A percentile compares a stretch with the other conserved stretches of the same genome.
phyloP scores from a whole-genome alignment of 2,888 invertebrate genomes.

The Peribatodes rhomboidaria region DNA sequence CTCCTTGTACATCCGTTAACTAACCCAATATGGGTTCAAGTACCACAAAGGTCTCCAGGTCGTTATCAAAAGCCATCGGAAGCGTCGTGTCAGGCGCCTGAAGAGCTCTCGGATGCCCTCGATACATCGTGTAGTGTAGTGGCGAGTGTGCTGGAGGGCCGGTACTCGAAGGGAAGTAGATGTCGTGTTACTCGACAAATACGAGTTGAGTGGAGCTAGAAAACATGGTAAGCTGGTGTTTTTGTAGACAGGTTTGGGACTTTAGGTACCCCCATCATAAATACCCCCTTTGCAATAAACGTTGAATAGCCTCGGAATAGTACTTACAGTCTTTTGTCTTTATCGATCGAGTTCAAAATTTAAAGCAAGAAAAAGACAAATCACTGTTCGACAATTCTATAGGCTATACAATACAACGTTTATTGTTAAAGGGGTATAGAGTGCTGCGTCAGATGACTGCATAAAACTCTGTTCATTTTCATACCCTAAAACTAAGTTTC shows the following conservation, averaged over 20 bases:
- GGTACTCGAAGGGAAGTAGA: neutral
- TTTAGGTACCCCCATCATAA: too few relatives aligned
- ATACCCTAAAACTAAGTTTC: too few relatives aligned
- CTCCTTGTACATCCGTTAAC: neutral
- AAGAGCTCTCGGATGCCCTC: conserved; percentile 9
- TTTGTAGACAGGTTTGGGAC: neutral
- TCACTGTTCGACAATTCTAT: too few relatives aligned
- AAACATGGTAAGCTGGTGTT: neutral
- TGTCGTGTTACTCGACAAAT: conserved; percentile 4
- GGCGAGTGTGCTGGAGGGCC: neutral
- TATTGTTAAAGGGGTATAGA: too few relatives aligned
- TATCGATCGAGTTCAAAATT: too few relatives aligned
- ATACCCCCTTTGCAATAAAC: too few relatives aligned
- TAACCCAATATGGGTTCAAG: conserved; percentile 10
- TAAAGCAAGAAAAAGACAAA: too few relatives aligned
- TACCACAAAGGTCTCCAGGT: conserved; percentile 7
- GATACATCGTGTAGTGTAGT: neutral
- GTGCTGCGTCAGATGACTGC: too few relatives aligned
- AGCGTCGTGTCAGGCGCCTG: neutral
- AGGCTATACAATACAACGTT: too few relatives aligned
- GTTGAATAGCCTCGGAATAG: too few relatives aligned
- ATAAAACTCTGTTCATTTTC: too few relatives aligned
- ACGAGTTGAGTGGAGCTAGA: neutral
- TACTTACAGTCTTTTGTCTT: too few relatives aligned
- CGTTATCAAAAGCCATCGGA: conserved; percentile 25